A percentile compares a stretch with the other conserved stretches of the same genome.
phyloP scores from a whole-genome alignment of 2,797 vertebrate genomes.

The Acridotheres tristis region DNA sequence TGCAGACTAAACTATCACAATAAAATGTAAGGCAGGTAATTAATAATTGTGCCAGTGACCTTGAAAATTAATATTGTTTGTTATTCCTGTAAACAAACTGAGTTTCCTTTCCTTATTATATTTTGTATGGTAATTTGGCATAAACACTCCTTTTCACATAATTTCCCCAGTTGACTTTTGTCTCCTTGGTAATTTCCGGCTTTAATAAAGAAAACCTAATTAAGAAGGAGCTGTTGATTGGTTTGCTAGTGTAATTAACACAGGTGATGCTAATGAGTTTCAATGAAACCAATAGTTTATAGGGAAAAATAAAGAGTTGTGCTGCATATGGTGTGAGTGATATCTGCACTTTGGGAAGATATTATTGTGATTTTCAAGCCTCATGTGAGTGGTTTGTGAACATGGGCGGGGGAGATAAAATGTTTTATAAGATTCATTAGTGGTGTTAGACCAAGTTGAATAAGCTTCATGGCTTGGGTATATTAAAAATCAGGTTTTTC shows the following conservation, averaged over 20 bases:
- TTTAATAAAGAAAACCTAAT: conserved; percentile 98
- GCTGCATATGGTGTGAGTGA: conserved; percentile 77
- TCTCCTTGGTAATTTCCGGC: conserved; percentile 92
- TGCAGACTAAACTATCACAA: conserved; percentile 68
- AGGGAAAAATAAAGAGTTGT: conserved; percentile 82
- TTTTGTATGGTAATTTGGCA: conserved; percentile 80
- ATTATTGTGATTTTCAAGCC: conserved; percentile 88
- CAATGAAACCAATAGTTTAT: conserved; percentile 92
- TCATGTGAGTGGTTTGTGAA: conserved; percentile 83
- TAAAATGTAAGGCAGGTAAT: conserved; percentile 77
- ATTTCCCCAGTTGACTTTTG: conserved; percentile 92
- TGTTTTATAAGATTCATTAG: conserved; percentile 93
- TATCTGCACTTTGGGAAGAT: conserved; percentile 81
- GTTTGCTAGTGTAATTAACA: conserved; percentile 99
- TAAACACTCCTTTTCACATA: conserved; percentile 86
- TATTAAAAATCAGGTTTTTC: conserved; percentile 65
- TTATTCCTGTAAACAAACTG: conserved; percentile 79
- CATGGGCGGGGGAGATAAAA: conserved; percentile 78
- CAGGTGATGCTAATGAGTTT: conserved; percentile 99
- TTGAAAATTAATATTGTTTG: conserved; percentile 84
- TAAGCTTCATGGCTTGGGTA: conserved; percentile 65
- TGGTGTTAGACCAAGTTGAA: conserved; percentile 86
- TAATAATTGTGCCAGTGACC: conserved; percentile 80
- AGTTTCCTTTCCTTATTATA: conserved; percentile 79
- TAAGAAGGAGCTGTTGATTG: conserved; percentile 97